Base-by-base conservation (phyloP, 1,140 invertebrate species). In the Andrena cerasifolii region DNA sequence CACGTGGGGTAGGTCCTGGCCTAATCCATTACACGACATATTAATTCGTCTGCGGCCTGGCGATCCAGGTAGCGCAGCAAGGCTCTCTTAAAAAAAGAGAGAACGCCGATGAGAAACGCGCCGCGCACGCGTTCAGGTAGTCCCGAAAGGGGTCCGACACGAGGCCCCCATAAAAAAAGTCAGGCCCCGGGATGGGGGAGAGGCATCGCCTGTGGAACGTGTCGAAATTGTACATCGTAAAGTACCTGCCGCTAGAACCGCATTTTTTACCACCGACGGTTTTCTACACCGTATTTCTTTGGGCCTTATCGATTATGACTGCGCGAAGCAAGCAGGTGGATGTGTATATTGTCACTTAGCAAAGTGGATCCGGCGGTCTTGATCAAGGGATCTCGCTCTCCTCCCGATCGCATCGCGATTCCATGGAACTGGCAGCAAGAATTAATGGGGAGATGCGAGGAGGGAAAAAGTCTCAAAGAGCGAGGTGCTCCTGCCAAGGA, bases 121-220 rank as follows among this genome's bases (percentile, higher is more conserved):
- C 79, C 83, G 45, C 80, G 90, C 90, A 90, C 90, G 90, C 89
- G 89, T 83, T 83, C 89, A 91, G 89, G 90, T 90, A 90, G 80
- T 36, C 10, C 14, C 75, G 72, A 84, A 87, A 87, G 83, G 86
- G 86, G 77, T 83, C 82, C 36, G 72, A 68, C 81, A 87, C 71
- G 76, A 67, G 73, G 56, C 53, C 62, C 40, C 71, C 77, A 49
- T 84, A 86, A 87, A 88, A 89, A 88, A 82, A 54, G 62, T 43
- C 14, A 10, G 14, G 8, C 10, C 3, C 31, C 4, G 18, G 51
- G 12, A 24, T 24, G 33, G 56, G 21, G 49, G 12, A 65, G 45
- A 51, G 14, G 53, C 53, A 18, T 24, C n/a, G 73, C 75, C 53
- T 45, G 26, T 40, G 49, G 67, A 77, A 58, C 67, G 77, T n/a